phyloP scores from a whole-genome alignment of 2,113 vertebrate genomes.

The Callionymus lyra region DNA sequence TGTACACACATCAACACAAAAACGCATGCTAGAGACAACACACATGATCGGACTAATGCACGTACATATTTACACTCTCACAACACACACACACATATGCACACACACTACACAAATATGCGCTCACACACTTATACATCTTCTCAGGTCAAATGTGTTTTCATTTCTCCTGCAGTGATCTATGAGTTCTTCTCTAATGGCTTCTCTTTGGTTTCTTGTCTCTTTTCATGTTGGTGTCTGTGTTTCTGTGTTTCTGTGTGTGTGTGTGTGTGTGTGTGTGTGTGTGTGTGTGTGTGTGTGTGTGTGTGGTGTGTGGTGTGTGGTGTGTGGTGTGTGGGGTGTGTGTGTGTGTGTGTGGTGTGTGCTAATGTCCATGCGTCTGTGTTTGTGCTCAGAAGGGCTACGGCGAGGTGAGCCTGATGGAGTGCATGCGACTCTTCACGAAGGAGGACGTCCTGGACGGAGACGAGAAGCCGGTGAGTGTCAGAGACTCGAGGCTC shows the following conservation, averaged over 20 bases:
- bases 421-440: constrained; percentile 95
- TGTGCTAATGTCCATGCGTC: constrained; percentile 36
- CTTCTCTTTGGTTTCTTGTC: too few relatives aligned
- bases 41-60: too few relatives aligned
- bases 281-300: constrained; percentile 15
- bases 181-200: too few relatives aligned
- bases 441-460: constrained; percentile 97
- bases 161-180: too few relatives aligned
- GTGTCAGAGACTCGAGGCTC: constrained; percentile 11
- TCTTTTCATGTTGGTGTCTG: constrained; percentile 3
- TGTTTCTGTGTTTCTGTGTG: constrained; percentile 7
- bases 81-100: constrained; percentile 15
- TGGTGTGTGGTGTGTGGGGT: too few relatives aligned
- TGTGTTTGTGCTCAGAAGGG: constrained; percentile 71
- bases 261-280: constrained; percentile 10
- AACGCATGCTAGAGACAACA: too few relatives aligned
- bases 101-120: constrained; percentile 8
- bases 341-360: constrained; percentile 15
- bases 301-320: constrained; percentile 11
- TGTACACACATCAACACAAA: too few relatives aligned
- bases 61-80: too few relatives aligned
- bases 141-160: too few relatives aligned
- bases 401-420: constrained; percentile 87
- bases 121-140: constrained; percentile 4
- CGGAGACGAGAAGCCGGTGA: constrained; percentile 92